Evolutionary conservation across 2,113 vertebrate genomes (phyloP), one percentile per base, ranked within the genome.

Genomic region (Ifrita kowaldi): DNA sequence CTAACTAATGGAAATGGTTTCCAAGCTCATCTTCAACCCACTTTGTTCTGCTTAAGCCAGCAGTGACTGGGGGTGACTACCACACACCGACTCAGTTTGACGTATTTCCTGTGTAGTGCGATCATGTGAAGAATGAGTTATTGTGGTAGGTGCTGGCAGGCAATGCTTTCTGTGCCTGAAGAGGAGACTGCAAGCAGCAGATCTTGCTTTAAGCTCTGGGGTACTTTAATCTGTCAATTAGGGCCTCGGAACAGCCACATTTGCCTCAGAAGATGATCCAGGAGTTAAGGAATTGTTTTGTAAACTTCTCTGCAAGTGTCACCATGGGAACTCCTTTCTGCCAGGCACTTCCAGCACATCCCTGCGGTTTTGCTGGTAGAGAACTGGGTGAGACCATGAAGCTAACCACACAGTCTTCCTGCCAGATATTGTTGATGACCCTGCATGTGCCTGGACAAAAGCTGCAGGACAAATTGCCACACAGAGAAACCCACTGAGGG

Each of bases 1-100:
- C 77, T 79, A 71, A 75, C 91, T 89, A 71, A 94, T 91, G 84
- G 87, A 94, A 97, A 82, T 27, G n/a, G 76, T 91, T 91, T 89
- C 64, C 39, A 60, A 89, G n/a, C 33, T 84, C 1, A 4, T 84
- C 69, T 82, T 76, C 69, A 82, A 77, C 81, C 9, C 2, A 1
- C 32, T 87, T 67, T 53, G 42, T 81, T 65, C 80, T 67, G 33
- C 79, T 55, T 79, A 46, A 92, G 69, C 53, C n/a, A 88, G 63
- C 71, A 86, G 80, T 69, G 81, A 18, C 81, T 84, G 62, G 41
- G 57, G 74, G 20, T 3, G 13, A 37, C 67, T 73, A 27, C 60
- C 77, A 68, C 12, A 16, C 82, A 41, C 76, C 30, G 63, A 32
- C 69, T 91, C 87, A 77, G 69, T 35, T 64, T 94, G 89, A 93